Evolutionary conservation across 2,797 vertebrate species (phyloP).

Genomic region (Pipistrellus nathusii): DNA sequence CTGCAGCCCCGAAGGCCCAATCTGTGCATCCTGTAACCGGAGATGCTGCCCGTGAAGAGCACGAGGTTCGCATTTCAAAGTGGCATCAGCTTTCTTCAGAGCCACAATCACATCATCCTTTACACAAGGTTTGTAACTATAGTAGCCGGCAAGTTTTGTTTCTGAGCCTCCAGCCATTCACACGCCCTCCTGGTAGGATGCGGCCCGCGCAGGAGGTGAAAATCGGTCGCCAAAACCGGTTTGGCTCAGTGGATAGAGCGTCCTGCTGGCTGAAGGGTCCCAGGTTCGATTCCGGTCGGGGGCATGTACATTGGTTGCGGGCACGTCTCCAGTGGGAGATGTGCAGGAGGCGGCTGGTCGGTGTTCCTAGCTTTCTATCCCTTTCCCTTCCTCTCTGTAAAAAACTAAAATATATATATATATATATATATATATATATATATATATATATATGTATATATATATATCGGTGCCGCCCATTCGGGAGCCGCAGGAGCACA

Average conservation of each 20-base stretch:
- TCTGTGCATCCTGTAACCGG: slow-evolving; percentile 91
- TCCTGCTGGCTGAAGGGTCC: too few species aligned
- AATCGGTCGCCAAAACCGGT: too few species aligned
- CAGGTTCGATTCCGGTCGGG: too few species aligned
- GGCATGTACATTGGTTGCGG: too few species aligned
- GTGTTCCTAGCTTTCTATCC: too few species aligned
- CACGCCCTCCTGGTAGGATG: slow-evolving; percentile 86
- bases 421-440: slow-evolving; percentile 77
- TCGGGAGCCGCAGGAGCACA: slow-evolving; percentile 88
- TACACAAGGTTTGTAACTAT: slow-evolving; percentile 87
- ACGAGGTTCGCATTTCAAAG: slow-evolving; percentile 96
- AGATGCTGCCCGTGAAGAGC: slow-evolving; percentile 94
- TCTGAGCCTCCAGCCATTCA: slow-evolving; percentile 86
- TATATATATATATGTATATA: slow-evolving; percentile 63
- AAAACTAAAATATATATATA: too few species aligned
- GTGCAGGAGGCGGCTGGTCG: too few species aligned
- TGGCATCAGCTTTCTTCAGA: slow-evolving; percentile 87
- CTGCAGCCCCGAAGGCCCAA: slow-evolving; percentile 92
- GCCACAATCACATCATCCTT: slow-evolving; percentile 88
- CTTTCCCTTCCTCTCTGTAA: too few species aligned
- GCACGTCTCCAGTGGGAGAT: too few species aligned
- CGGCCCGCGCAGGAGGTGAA: slow-evolving; percentile 94
- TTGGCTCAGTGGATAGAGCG: too few species aligned
- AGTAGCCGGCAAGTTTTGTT: slow-evolving; percentile 93
- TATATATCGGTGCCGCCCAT: slow-evolving; percentile 84